Evolutionary conservation across 2,888 invertebrate genomes (phyloP), one percentile per base, ranked within the genome.

Genomic region (Chymomyza caudatula): DNA sequence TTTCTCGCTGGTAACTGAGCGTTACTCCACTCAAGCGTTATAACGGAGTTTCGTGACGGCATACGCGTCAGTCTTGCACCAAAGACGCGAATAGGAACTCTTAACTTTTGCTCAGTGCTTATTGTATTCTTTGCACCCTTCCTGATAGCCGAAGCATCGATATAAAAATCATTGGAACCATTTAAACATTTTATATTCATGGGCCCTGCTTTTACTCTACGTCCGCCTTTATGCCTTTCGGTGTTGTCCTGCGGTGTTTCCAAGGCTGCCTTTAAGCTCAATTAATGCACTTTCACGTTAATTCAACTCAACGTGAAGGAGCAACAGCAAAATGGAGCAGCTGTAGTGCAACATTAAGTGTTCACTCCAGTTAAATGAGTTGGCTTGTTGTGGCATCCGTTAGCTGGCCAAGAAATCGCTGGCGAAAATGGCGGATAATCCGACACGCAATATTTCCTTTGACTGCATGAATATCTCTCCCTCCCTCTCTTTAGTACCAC

Each of bases 261-360:
- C 76, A 69, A 73, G 74, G 65, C 49, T 29, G 59, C 75, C 73
- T 75, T 82, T 68, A 67, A 69, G 67, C 78, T 81, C 84, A 81
- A 82, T 82, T 86, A 86, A 86, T 86, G 85, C 85, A 81, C 73
- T 86, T 84, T 69, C 63, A 69, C 77, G 69, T 84, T 86, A 81
- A 82, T 74, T 65, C 72, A 63, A 60, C 69, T 51, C 68, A 67
- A 65, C 75, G 54, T 37, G 61, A n/a, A 59, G 20, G 5, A 49
- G 42, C 55, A 68, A 55, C 55, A 56, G 43, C 19, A 55, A n/a
- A n/a, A 20, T 25, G 5, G 63, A 54, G 37, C 54, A 54, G 47
- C 53, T 49, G 4, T 57, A 53, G 25, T 65, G 42, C 11, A 17
- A 65, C 81, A 69, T 80, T 80, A 76, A 85, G 67, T 68, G 80